Percentiles rank a stretch among this genome's conserved stretches.
Evolutionary conservation across 2,113 vertebrate genomes (phyloP).

Genomic region (Merops nubicus): DNA sequence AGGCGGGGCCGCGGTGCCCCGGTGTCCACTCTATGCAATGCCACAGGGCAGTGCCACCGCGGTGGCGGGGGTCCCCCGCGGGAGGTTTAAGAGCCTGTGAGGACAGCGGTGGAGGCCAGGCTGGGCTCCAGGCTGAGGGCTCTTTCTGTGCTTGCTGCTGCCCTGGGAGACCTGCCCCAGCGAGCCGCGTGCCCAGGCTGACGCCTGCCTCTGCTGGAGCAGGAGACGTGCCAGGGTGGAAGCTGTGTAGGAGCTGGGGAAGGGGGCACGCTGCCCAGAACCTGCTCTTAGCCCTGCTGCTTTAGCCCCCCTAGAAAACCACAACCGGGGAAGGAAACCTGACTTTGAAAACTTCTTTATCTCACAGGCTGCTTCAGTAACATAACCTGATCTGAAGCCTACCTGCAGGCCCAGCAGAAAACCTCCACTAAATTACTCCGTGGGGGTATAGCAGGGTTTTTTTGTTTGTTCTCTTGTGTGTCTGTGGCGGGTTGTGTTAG

Average conservation of each 20-base stretch:
- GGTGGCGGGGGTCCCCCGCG: too few relatives aligned
- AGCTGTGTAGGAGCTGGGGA: background rate
- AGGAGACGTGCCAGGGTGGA: background rate
- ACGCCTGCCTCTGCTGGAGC: background rate
- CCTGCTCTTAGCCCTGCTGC: background rate
- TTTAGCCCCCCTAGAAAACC: background rate
- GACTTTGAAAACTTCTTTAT: background rate
- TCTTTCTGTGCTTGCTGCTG: background rate
- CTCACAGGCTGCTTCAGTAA: background rate
- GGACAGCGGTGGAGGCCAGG: background rate
- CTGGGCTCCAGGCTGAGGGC: background rate
- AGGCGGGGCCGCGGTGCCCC: background rate
- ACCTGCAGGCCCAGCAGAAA: background rate
- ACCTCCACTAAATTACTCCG: background rate
- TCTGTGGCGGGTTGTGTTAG: background rate
- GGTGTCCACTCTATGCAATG: constrained; percentile 27
- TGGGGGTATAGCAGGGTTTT: background rate
- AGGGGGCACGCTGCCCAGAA: background rate
- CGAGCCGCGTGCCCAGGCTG: background rate
- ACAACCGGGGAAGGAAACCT: background rate
- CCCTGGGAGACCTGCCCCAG: background rate
- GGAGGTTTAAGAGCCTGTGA: too few relatives aligned
- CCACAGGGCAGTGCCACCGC: background rate
- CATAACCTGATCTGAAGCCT: background rate
- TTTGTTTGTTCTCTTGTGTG: background rate